Percentiles rank a stretch among this genome's conserved stretches.
These are phyloP conservation scores for Apogon hyalosoma DNA, from an alignment of 2,797 vertebrate species.

Conservation along the genomic window DNA sequence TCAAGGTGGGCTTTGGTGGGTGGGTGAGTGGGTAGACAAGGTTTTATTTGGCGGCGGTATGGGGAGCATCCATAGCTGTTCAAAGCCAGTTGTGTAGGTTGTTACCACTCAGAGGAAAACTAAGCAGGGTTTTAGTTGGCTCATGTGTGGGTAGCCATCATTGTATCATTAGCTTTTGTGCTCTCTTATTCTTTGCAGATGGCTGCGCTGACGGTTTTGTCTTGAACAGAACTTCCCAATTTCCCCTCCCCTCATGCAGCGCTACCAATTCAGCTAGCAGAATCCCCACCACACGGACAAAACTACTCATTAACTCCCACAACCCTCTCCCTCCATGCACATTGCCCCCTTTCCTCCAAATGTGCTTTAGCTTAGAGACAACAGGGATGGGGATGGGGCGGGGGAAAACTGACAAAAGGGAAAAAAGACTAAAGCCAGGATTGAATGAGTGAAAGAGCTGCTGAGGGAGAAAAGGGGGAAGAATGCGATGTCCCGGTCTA, in stretches of 20 bases:
- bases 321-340: slow-evolving; percentile 23
- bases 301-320: slow-evolving; percentile 76
- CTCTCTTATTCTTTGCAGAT: slow-evolving; percentile 35
- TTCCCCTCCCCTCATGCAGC: slow-evolving; percentile 36
- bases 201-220: slow-evolving; percentile 36
- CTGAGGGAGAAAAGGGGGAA: slow-evolving; percentile 67
- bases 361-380: slow-evolving; percentile 66
- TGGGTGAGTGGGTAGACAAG: slow-evolving; percentile 64
- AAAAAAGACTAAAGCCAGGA: slow-evolving; percentile 68
- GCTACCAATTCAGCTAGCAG: slow-evolving; percentile 53
- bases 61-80: slow-evolving; percentile 42
- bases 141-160: slow-evolving; percentile 54
- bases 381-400: slow-evolving; percentile 57
- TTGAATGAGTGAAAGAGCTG: slow-evolving; percentile 79
- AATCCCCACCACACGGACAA: slow-evolving; percentile 64
- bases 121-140: slow-evolving; percentile 37
- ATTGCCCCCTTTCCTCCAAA: slow-evolving; percentile 47
- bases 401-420: slow-evolving; percentile 66
- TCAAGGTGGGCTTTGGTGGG: slow-evolving; percentile 65
- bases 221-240: slow-evolving; percentile 41
- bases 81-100: slow-evolving; percentile 62
- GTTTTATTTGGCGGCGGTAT: slow-evolving; percentile 48
- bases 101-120: slow-evolving; percentile 52
- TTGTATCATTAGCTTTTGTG: slow-evolving; percentile 64
- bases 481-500: slow-evolving; percentile 77